A percentile compares a stretch with the other conserved stretches of the same genome.
These are phyloP conservation scores for Sapajus apella DNA, from an alignment of 2,113 vertebrate genomes.

Conservation along the genomic window DNA sequence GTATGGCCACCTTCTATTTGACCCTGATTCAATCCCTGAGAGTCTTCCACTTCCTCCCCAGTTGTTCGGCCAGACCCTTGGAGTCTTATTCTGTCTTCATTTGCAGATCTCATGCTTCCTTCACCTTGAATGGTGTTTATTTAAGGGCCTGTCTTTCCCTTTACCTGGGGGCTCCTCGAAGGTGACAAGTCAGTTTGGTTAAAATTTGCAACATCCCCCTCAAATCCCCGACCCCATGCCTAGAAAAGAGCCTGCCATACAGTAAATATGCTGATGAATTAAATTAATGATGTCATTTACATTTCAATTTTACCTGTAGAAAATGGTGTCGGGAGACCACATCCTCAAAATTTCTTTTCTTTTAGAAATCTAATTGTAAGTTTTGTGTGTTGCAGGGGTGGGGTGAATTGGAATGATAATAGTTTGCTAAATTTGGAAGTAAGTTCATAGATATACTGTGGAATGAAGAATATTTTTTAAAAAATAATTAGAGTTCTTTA, in stretches of 20 bases:
- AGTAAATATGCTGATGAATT: neutral
- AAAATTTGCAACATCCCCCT: neutral
- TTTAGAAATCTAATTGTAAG: neutral
- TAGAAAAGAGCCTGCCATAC: neutral
- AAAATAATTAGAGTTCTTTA: conserved; percentile 29
- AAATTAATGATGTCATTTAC: neutral
- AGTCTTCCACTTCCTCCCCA: neutral
- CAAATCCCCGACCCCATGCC: accelerated
- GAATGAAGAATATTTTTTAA: neutral
- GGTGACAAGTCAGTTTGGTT: neutral
- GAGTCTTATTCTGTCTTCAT: neutral
- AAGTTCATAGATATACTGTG: neutral
- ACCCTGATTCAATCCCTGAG: neutral
- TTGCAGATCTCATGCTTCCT: neutral
- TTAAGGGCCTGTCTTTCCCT: neutral
- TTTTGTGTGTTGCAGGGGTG: too few relatives aligned
- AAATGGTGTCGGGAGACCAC: neutral
- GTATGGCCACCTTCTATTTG: neutral
- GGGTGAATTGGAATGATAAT: neutral
- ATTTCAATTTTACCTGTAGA: neutral
- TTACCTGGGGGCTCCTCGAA: neutral
- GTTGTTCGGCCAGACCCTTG: neutral
- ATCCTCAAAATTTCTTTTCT: neutral
- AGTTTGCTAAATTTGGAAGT: conserved; percentile 11
- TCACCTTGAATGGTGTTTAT: neutral